Base-by-base conservation (phyloP, 2,797 vertebrate genomes). In the Microctenopoma steveboyesi region DNA sequence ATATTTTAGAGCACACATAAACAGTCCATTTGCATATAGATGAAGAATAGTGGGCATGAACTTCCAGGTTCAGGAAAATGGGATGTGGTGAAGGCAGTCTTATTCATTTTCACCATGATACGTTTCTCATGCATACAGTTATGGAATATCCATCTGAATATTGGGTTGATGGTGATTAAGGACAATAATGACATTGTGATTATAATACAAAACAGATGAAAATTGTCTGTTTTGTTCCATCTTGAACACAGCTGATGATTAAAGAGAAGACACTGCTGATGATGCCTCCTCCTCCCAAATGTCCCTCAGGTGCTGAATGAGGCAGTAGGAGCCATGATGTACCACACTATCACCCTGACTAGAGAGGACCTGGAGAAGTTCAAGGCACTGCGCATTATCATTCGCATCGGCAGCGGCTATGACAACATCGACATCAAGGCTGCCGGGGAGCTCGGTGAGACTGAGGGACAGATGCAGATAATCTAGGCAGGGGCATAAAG, bases 381-480 rank as follows among this genome's bases (percentile, higher is more conserved):
- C 92, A 99, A 99, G 91, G 97, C 97, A 11, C 92, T 99, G 52
- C 89, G 98, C 55, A 96, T 99, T 88, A 96, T 99, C 39, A 97
- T 99, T 69, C 95, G 97, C 72, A 98, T 99, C 60, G 98, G 98
- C 90, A 99, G 98, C 4, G 97, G 98, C 87, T 98, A 96, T 13
- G 97, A 99, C 93, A 99, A 99, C 82, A 95, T 99, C 0, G 98
- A 99, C 93, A 97, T 99, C 89, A 99, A 99, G 92, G 96, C 98
- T 0, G 98, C 98, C 0, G 98, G 97, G 16, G 97, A 99, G 69
- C 95, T 99, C 2, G 97, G 97, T 99, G 90, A 83, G 95, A 79
- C 43, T 12, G 45, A 5, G 8, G 50, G 52, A 72, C 59, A 52
- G 51, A 60, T 5, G 64, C 16, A 47, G 53, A 64, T 11, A 27